A percentile compares a stretch with the other conserved stretches of the same genome.
Evolutionary conservation across 2,797 vertebrate species (phyloP).

Genomic region (Phaenicophaeus curvirostris): DNA sequence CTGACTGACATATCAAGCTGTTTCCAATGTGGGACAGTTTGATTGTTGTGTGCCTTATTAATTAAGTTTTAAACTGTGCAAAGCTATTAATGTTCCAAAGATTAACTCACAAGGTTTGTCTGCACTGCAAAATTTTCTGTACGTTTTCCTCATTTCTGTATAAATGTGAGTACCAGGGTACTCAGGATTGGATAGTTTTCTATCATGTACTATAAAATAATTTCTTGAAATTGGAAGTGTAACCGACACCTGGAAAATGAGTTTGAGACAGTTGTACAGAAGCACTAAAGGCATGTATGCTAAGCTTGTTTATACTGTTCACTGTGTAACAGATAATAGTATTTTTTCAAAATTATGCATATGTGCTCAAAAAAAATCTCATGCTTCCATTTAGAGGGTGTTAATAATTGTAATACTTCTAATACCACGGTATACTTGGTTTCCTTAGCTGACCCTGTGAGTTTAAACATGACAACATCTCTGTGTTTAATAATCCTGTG

Average conservation of each 20-base stretch:
- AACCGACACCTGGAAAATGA: background rate
- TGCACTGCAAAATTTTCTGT: background rate
- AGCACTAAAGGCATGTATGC: background rate
- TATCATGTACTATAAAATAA: background rate
- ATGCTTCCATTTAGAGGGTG: background rate
- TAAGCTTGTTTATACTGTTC: background rate
- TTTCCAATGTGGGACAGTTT: background rate
- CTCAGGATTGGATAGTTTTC: background rate
- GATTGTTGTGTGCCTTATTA: slow-evolving; percentile 21
- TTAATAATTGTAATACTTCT: background rate
- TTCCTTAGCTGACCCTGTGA: background rate
- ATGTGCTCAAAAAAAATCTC: background rate
- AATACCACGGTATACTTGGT: background rate
- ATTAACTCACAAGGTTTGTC: background rate
- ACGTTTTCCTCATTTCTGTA: background rate
- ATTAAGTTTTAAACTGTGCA: background rate
- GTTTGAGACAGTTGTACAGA: background rate
- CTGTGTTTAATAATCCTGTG: background rate
- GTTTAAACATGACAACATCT: background rate
- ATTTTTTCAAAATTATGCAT: background rate
- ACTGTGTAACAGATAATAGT: background rate
- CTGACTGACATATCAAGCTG: slow-evolving; percentile 15
- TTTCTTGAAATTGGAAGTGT: background rate
- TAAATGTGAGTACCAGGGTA: background rate
- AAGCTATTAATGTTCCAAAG: background rate